Conservation (phyloP, 2,113 vertebrate genomes). For the Microtus oregoni region DNA sequence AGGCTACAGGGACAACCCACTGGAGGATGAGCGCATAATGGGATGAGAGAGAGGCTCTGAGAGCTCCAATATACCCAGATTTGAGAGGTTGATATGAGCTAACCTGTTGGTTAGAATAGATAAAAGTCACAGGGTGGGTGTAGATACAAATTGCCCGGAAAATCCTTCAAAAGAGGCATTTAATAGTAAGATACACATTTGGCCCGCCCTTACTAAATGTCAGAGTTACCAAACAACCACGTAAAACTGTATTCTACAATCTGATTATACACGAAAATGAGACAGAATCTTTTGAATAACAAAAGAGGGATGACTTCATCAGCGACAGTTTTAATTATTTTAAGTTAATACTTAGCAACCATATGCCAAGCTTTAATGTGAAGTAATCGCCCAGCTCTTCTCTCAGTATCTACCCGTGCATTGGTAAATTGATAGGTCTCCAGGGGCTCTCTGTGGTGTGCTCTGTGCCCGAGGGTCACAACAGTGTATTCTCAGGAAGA, state of each 20-base stretch:
- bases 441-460: neutral
- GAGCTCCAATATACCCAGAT: neutral
- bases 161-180: neutral
- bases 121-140: neutral
- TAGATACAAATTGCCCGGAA: neutral
- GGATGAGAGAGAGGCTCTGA: neutral
- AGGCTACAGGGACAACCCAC: neutral
- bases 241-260: neutral
- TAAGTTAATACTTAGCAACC: neutral
- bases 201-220: neutral
- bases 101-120: neutral
- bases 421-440: neutral
- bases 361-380: neutral
- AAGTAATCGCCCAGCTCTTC: neutral
- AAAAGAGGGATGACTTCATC: neutral
- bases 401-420: neutral
- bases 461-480: neutral
- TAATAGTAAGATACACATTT: neutral
- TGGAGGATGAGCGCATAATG: neutral
- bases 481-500: constrained; percentile 6
- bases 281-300: neutral
- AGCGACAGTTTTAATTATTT: neutral
- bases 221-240: neutral
- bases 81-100: neutral
- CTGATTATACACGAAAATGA: neutral